Base-by-base conservation (phyloP, 2,888 invertebrate genomes). In the Branchipolynoe longqiensis region DNA sequence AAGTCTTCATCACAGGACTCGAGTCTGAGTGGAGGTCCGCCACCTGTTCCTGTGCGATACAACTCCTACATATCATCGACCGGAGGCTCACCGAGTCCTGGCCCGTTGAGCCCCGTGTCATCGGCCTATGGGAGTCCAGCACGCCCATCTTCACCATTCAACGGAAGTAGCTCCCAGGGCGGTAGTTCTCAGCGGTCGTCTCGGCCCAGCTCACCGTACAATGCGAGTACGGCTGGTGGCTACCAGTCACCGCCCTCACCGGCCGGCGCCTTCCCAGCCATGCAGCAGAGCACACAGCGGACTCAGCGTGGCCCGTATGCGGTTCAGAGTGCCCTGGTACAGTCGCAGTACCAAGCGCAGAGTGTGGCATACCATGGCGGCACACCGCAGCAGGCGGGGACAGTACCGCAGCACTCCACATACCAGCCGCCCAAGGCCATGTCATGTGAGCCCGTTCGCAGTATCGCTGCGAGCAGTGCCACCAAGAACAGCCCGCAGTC, bases 381-480 rank as follows among this genome's bases (percentile, higher is more conserved):
- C 8, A 89, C 90, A 38, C 89, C 89, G 48, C 90, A 89, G 8
- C 89, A 88, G 4, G 89, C 88, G 85, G 88, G 85, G n/a, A 91
- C 91, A 84, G 64, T 82, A 31, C 62, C 87, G 22, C 78, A 78
- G 25, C 78, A 78, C 78, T 48, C 54, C n/a, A 8, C 78, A 33
- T 95, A 95, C 90, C 94, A 94, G 88, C 94, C 95, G 12, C 93
- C 94, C 28, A 93, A 94, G 87, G 94, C 95, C 0, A 94, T 94
- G 93, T 94, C 94, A 83, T 95, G 95, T 89, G 94, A 94, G 87
- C 94, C 94, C 56, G 90, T 91, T 59, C 87, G 87, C 74, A 89
- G 59, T 33, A n/a, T 40, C 69, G 36, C 69, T 12, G 36, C 69
- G 18, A 36, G 14, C 33, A 48, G 48, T 41, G 54, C 78, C 78